phyloP scores from a whole-genome alignment of 2,113 vertebrate genomes.

The Sturnus vulgaris region DNA sequence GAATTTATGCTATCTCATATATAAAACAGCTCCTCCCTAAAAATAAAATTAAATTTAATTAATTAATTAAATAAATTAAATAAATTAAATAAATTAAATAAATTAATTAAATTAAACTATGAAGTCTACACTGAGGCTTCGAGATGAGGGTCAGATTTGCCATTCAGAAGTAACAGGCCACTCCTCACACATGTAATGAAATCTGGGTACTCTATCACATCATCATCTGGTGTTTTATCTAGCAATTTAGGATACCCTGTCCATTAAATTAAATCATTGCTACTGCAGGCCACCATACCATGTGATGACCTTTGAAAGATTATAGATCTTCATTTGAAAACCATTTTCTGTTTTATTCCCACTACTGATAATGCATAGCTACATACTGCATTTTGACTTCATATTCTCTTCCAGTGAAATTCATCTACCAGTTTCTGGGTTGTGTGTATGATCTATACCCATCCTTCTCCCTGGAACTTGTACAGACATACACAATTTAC shows the following conservation, averaged over 20 bases:
- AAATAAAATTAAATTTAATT: no score
- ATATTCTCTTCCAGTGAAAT: neutral
- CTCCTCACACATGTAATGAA: neutral
- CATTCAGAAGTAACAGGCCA: neutral
- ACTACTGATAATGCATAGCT: neutral
- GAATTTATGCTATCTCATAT: neutral
- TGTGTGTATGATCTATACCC: fast-evolving
- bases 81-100: no score
- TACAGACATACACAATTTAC: neutral
- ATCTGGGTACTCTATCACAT: neutral
- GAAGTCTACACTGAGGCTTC: neutral
- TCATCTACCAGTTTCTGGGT: neutral
- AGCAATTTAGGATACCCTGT: neutral
- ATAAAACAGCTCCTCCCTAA: neutral
- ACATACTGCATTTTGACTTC: neutral
- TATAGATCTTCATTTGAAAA: neutral
- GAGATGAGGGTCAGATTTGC: neutral
- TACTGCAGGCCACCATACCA: neutral
- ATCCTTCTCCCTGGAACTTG: neutral
- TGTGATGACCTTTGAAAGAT: neutral
- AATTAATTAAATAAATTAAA: no score
- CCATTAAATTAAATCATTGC: neutral
- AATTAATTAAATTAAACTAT: neutral
- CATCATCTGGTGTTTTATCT: neutral
- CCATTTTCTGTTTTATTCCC: neutral